Evolutionary conservation across 64 coral and sea anemone genomes (phyloP).

Genomic region (Exaiptasia diaphana): DNA sequence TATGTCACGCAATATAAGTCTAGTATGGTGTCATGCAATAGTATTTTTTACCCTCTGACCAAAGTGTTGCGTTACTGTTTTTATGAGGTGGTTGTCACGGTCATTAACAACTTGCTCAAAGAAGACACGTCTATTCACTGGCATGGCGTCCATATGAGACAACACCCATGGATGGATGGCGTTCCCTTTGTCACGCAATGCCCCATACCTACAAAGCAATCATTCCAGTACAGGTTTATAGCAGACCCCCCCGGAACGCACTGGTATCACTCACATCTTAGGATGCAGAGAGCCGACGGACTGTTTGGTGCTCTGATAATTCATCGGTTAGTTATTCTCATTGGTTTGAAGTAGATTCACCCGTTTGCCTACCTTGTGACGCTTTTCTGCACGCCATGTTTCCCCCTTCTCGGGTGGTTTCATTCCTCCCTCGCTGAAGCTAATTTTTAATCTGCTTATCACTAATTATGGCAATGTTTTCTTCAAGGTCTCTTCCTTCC

Average conservation of each 20-base stretch:
- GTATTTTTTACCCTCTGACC: too few relatives aligned
- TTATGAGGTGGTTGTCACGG: too few relatives aligned
- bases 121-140: constrained; percentile 66
- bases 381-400: too few relatives aligned
- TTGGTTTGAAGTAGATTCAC: too few relatives aligned
- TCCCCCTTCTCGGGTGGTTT: too few relatives aligned
- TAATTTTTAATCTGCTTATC: too few relatives aligned
- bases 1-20: too few relatives aligned
- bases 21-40: too few relatives aligned
- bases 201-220: constrained; percentile 13
- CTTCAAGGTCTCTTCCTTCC: not conserved
- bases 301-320: constrained; percentile 7
- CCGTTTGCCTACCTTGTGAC: too few relatives aligned
- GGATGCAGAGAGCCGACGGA: constrained; percentile 19
- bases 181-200: constrained; percentile 60
- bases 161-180: constrained; percentile 71
- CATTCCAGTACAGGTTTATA: constrained; percentile 9
- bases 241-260: constrained; percentile 34
- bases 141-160: constrained; percentile 60
- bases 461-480: not conserved
- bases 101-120: constrained; percentile 29
- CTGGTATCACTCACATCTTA: constrained; percentile 42
- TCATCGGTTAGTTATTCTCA: constrained; percentile 15
- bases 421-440: too few relatives aligned
- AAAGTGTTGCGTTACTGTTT: too few relatives aligned